Evolutionary conservation across 2,888 invertebrate genomes (phyloP), one percentile per base, ranked within the genome.

Genomic region (Hanleya hanleyi): DNA sequence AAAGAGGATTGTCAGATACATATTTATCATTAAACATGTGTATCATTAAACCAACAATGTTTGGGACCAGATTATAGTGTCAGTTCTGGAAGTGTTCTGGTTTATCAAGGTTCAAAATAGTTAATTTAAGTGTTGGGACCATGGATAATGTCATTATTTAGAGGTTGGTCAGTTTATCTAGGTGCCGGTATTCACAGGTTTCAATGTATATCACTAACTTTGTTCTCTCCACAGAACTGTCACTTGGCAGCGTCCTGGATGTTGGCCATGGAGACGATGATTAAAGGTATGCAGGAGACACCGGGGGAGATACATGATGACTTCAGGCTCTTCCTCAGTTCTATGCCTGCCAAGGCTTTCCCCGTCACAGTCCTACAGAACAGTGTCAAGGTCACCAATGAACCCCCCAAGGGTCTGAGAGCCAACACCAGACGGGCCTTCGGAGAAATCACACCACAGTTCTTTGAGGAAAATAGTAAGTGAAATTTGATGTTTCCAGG

Each of bases 401-500:
- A 91, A 79, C 91, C 91, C 4, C 91, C 91, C 0, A 91, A 91
- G 77, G 91, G 91, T n/a, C 78, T 91, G 22, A 81, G 89, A 51
- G 88, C 96, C 0, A 97, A 97, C 92, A 96, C 96, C 0, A 95
- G 96, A 88, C 93, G 94, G 29, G 94, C 94, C 0, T 96, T 97
- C 85, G 94, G 94, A 76, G 94, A 95, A 87, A 95, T 97, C 85
- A 95, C 96, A 0, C 92, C 92, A 0, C 95, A 94, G 68, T 96
- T 95, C 89, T 97, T 96, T 86, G 95, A 97, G 90, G 93, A 94
- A 77, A 94, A 96, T 88, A 92, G 95, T 95, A 90, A 91, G 90
- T 84, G 1, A 1, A 4, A 47, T 47, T n/a, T n/a, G n/a, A n/a
- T n/a, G n/a, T n/a, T n/a, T n/a, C n/a, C n/a, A n/a, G n/a, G n/a